Evolutionary conservation across 2,797 vertebrate species (phyloP), one percentile per base, ranked within the genome.

Genomic region (Oophaga sylvatica): DNA sequence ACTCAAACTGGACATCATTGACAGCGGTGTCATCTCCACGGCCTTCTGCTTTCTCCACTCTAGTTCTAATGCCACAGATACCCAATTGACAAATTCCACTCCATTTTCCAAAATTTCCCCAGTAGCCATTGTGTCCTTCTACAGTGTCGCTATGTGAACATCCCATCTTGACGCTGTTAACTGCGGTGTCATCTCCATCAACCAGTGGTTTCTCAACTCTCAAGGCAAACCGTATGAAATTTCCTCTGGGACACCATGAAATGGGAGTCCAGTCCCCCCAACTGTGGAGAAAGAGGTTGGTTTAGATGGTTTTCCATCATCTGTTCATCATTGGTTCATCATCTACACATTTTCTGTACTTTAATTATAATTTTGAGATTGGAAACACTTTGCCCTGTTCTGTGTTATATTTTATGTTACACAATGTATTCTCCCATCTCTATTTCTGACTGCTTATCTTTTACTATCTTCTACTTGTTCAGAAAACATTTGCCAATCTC

Each of bases 161-260:
- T 90, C 92, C 93, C 91, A 96, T 95, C 91, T 82, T 92, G 91
- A 95, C 92, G 91, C 93, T 93, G 90, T 93, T 95, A 90, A 82
- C 93, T 29, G 92, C 84, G 1, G 92, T 93, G 91, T 94, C 94
- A 5, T 94, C 93, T 0, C 93, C 90, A 10, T 91, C 0, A 35
- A 92, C 92, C 87, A 84, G 81, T 80, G 92, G 90, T 5, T 90
- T 73, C 93, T 96, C 94, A 57, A 91, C 94, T 17, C 93, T 91
- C 22, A 95, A 77, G 91, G 95, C 93, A 93, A 95, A 95, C 4
- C 93, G 90, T 60, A 45, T 90, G 65, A 95, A 90, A 63, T 93
- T 29, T 0, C 92, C 94, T 1, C 29, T 57, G 62, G 94, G 94
- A 85, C 94, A 95, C 89, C 90, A 96, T 89, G 90, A 92, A 26